Evolutionary conservation across 2,113 vertebrate species (phyloP), one percentile per base, ranked within the genome.

Genomic region (Phrynosoma platyrhinos): DNA sequence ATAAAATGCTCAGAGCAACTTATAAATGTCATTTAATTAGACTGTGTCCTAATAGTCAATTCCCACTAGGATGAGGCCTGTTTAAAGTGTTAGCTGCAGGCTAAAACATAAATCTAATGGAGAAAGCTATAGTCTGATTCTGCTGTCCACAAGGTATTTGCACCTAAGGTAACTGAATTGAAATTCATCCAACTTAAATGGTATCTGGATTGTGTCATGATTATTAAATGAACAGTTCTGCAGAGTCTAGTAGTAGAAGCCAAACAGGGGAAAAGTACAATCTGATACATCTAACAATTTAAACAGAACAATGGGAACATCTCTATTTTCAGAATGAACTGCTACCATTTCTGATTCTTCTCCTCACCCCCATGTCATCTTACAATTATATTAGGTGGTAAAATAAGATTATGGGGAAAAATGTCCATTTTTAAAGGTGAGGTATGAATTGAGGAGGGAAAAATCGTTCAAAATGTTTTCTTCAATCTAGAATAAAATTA

Each of bases 1-100:
- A 84, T 62, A 40, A 40, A 74, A 75, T 14, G 9, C 25, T 55
- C n/a, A 23, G 68, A 25, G 47, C 52, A 84, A 30, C 30, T 8
- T 42, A 76, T 64, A 76, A 76, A 85, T 64, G 55, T 64, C 58
- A 47, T 77, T 66, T 66, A 21, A 21, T 21, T 77, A 32, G 42
- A 85, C 42, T 77, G 55, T 16, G 42, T 32, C 55, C 62, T 77
- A 77, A 77, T 77, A 77, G 14, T 58, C 76, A 85, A 85, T 85
- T 85, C 76, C 36, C 84, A 84, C n/a, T 9, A 77, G 25, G 72
- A 3, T 30, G 72, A 85, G 75, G 36, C 72, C n/a, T 36, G 9
- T 74, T 84, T 72, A 84, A 32, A 72, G 82, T 30, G 55, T 55
- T 84, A n/a, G 68, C 42, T 27, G 3, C 53, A 30, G 53, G 32